Evolutionary conservation across 2,797 vertebrate genomes (phyloP).

Genomic region (Coregonus ussuriensis): DNA sequence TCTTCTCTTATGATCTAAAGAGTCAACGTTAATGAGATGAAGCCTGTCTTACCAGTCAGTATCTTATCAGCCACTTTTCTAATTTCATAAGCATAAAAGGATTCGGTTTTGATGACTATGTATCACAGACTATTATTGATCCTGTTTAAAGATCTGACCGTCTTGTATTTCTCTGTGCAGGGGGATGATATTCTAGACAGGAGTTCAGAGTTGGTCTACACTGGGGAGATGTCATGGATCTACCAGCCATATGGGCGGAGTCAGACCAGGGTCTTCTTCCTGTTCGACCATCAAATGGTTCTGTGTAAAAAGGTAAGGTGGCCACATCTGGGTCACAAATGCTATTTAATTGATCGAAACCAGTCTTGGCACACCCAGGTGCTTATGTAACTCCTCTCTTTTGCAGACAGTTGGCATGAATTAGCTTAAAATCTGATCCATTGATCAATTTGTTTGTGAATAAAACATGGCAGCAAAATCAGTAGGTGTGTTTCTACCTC

Average conservation of each 20-base stretch:
- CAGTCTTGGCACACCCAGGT: background rate
- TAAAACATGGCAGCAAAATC: constrained; percentile 4
- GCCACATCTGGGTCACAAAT: background rate
- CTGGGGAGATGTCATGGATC: constrained; percentile 89
- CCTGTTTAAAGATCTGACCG: background rate
- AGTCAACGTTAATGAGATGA: too few species aligned
- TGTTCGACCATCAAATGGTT: constrained; percentile 91
- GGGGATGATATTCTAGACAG: constrained; percentile 87
- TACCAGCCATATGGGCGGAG: constrained; percentile 88
- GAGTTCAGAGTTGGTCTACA: constrained; percentile 88
- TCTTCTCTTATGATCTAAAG: background rate
- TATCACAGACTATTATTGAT: too few species aligned
- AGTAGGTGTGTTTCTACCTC: constrained; percentile 14
- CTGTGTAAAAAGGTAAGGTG: constrained; percentile 87
- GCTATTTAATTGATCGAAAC: background rate
- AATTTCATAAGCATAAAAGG: too few species aligned
- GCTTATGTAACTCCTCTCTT: too few species aligned
- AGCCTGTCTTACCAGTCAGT: too few species aligned
- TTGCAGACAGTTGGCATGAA: background rate
- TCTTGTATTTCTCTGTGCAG: constrained; percentile 52
- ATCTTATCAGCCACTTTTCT: too few species aligned
- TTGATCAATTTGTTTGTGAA: background rate
- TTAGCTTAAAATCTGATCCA: background rate
- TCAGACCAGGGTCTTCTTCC: constrained; percentile 88
- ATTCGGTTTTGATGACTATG: too few species aligned